Evolutionary conservation across 2,888 invertebrate genomes (phyloP).

Genomic region (Elgonia sp.): DNA sequence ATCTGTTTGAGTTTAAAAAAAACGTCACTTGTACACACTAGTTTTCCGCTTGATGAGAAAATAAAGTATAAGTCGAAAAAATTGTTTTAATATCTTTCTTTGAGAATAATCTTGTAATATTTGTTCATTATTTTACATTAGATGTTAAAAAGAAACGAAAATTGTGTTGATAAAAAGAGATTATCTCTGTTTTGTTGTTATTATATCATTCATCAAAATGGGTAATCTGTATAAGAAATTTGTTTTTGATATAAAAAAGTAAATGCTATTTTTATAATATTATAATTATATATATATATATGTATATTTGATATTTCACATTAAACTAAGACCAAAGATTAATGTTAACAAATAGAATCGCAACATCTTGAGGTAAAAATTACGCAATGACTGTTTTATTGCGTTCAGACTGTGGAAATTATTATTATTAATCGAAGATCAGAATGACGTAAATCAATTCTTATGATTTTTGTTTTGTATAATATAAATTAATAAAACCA

Average conservation of each 20-base stretch:
- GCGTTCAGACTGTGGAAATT: too few species aligned
- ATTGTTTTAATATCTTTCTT: background rate
- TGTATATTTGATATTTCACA: background rate
- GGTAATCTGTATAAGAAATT: slow-evolving; percentile 34
- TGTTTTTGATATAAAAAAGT: slow-evolving; percentile 17
- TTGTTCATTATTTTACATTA: background rate
- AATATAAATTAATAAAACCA: too few species aligned
- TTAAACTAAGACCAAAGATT: slow-evolving; percentile 9
- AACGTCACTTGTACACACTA: slow-evolving; percentile 46
- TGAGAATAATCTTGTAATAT: too few species aligned
- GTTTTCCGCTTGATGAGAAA: slow-evolving; percentile 55
- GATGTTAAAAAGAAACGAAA: background rate
- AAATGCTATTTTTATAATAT: slow-evolving; percentile 24
- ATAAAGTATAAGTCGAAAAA: background rate
- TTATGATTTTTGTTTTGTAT: too few species aligned
- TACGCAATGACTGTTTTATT: slow-evolving; percentile 3
- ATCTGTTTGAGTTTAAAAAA: slow-evolving; percentile 77
- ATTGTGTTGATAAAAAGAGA: background rate
- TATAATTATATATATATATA: slow-evolving; percentile 4
- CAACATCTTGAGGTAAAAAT: slow-evolving; percentile 8
- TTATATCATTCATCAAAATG: slow-evolving; percentile 38
- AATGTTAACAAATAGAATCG: slow-evolving; percentile 48
- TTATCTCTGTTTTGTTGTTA: slow-evolving; percentile 23
- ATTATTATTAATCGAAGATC: too few species aligned
- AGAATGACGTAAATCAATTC: too few species aligned